Conservation (phyloP, 2,797 vertebrate genomes). For the Vespertilio murinus region DNA sequence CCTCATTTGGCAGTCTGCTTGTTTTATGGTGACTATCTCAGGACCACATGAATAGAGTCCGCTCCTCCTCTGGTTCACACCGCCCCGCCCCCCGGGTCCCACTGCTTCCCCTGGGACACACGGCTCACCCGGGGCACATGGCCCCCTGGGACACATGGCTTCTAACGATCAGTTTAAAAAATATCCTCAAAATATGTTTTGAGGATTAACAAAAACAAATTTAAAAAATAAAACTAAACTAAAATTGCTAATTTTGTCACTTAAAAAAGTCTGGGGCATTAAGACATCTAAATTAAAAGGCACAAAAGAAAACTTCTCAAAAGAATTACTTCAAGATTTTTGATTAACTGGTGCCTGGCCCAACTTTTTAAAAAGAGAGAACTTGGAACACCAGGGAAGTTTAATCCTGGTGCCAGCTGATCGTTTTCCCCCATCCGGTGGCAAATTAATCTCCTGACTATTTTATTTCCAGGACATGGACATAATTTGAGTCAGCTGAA, state of each 20-base stretch:
- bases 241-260: background rate
- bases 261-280: background rate
- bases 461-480: background rate
- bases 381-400: background rate
- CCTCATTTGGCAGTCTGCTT: no score
- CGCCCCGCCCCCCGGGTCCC: no score
- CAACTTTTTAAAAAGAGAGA: background rate
- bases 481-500: background rate
- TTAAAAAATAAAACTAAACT: background rate
- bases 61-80: no score
- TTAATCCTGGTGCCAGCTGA: background rate
- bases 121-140: no score
- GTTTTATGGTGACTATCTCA: no score
- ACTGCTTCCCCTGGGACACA: no score
- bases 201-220: background rate
- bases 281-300: background rate
- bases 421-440: background rate
- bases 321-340: background rate
- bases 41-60: no score
- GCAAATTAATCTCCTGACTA: background rate
- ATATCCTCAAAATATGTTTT: background rate
- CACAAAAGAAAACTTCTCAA: background rate
- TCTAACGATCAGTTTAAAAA: background rate
- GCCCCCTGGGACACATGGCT: no score
- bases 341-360: background rate